Evolutionary conservation across 2,888 invertebrate genomes (phyloP), one percentile per base, ranked within the genome.

Genomic region (Chironomus riparius): DNA sequence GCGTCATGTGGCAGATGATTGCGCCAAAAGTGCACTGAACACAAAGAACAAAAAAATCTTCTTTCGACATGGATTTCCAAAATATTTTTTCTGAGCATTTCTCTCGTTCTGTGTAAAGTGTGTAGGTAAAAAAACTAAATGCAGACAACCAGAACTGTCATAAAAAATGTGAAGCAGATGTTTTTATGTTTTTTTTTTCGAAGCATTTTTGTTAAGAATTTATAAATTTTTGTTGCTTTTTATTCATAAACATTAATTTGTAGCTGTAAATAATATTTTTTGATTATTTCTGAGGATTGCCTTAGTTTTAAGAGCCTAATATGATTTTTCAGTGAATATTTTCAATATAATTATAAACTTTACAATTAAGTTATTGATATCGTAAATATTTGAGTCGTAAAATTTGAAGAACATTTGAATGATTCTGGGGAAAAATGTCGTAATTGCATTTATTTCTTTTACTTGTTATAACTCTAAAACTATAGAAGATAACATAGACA

Each of bases 121-220:
- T 70, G 38, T 70, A 70, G 70, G 70, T 70, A 70, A 48, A 47
- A 69, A 70, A 65, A 65, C 18, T 56, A 56, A 18, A 56, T 18
- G 56, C 56, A 56, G n/a, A 15, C 18, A 70, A 48, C n/a, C 18
- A 48, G 24, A 71, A 50, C 48, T 70, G 70, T 38, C 48, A 71
- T 50, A 48, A 50, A 47, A 71, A 71, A 71, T 71, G 71, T 71
- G 71, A n/a, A 50, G 71, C 71, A 71, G 71, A 71, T 71, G 71
- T 71, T 71, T 22, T 50, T n/a, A 4, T 6, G 10, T n/a, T 28
- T n/a, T 47, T 69, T 38, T 18, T n/a, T n/a, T n/a, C n/a, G n/a
- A 6, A 50, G 62, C 5, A 15, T 50, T 15, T 24, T 24, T 13
- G 48, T 21, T 10, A 48, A 38, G 21, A 70, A 18, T 18, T 21